phyloP scores from a whole-genome alignment of 2,113 vertebrate genomes.

The Pomatorhinus ruficollis region DNA sequence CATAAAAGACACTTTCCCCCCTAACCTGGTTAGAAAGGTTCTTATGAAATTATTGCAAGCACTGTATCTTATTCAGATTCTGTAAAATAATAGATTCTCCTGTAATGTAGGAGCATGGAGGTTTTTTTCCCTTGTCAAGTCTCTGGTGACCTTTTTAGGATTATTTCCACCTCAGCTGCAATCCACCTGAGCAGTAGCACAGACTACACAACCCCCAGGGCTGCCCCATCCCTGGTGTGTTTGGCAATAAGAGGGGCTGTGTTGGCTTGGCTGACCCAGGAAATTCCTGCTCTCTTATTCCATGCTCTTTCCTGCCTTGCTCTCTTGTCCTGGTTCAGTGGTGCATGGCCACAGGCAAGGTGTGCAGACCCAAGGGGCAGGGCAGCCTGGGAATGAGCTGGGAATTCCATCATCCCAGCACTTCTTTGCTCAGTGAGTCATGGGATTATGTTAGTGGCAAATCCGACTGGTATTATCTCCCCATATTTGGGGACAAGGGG shows the following conservation, averaged over 20 bases:
- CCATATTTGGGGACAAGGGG: not conserved
- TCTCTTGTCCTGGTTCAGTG: not conserved
- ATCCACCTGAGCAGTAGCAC: not conserved
- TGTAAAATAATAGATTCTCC: not conserved
- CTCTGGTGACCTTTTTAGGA: not conserved
- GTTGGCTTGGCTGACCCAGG: not conserved
- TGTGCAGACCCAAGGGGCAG: not conserved
- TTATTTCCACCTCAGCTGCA: not conserved
- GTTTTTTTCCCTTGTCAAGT: not conserved
- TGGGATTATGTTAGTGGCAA: not conserved
- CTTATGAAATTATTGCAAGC: not conserved
- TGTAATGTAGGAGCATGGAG: not conserved
- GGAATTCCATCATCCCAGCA: not conserved
- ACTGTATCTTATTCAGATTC: not conserved
- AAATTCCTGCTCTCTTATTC: not conserved
- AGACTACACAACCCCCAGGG: fast-evolving
- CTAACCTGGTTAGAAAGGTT: not conserved
- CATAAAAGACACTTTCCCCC: not conserved
- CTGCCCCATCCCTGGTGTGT: not conserved
- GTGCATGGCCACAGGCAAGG: fast-evolving
- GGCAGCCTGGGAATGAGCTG: not conserved
- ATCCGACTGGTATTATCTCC: not conserved
- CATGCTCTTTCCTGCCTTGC: not conserved
- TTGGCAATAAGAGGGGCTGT: not conserved
- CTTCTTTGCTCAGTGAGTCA: not conserved